Evolutionary conservation across 1,140 invertebrate genomes (phyloP).

Genomic region (Drosophila lacertosa): DNA sequence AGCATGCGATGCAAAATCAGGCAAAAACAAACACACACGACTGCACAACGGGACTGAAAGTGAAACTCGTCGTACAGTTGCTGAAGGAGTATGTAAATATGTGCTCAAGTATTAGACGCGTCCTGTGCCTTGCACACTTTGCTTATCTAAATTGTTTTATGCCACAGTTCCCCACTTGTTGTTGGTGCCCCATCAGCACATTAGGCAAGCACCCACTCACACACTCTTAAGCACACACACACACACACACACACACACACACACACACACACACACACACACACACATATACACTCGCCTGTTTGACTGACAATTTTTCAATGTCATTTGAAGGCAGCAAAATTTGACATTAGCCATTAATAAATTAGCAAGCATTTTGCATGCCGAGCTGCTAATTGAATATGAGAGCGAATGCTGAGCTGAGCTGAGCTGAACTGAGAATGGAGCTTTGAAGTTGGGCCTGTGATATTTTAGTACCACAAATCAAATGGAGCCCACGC

Average conservation of each 20-base stretch:
- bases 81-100: constrained; percentile 15
- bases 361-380: constrained; percentile 66
- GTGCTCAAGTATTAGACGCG: constrained; percentile 16
- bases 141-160: constrained; percentile 79
- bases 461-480: constrained; percentile 18
- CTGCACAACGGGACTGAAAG: constrained; percentile 11
- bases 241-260: constrained; percentile 3
- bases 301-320: constrained; percentile 67
- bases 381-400: constrained; percentile 65
- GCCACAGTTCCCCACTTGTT: constrained; percentile 35
- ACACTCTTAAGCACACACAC: constrained; percentile 16
- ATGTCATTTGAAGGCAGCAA: constrained; percentile 70
- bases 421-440: background rate
- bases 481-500: constrained; percentile 41
- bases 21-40: background rate
- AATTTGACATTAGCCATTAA: constrained; percentile 76
- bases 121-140: constrained; percentile 36
- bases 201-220: constrained; percentile 46
- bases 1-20: constrained; percentile 41
- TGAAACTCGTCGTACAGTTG: constrained; percentile 14
- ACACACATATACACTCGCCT: background rate
- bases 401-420: too few species aligned
- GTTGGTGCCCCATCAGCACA: constrained; percentile 52
- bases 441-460: constrained; percentile 39
- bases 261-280: background rate